These are phyloP conservation scores for Bathynomus jamesi DNA, from an alignment of 1,140 invertebrate species.

Conservation along the genomic window DNA sequence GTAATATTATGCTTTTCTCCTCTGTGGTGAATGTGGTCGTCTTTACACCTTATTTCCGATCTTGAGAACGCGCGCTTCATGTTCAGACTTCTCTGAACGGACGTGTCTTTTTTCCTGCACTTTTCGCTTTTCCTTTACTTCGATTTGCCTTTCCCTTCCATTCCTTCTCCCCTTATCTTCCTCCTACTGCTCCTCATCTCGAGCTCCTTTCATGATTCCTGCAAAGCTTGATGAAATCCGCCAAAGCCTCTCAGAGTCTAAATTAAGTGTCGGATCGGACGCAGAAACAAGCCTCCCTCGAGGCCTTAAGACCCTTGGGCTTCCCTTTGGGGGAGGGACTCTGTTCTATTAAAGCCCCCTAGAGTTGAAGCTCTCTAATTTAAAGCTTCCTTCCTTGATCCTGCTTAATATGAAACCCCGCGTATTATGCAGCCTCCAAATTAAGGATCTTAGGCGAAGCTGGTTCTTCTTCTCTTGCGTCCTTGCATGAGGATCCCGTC, in stretches of 20 bases:
- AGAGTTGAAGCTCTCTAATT: neutral
- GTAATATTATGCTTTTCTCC: too few relatives aligned
- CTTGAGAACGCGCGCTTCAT: too few relatives aligned
- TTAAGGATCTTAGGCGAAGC: neutral
- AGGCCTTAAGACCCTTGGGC: neutral
- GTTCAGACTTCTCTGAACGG: too few relatives aligned
- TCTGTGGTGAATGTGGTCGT: too few relatives aligned
- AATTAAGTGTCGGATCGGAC: constrained; percentile 1
- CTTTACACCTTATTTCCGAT: too few relatives aligned
- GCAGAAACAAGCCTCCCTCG: neutral
- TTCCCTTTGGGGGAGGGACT: neutral
- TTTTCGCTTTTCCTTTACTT: too few relatives aligned
- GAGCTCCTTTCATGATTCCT: neutral
- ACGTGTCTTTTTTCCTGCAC: too few relatives aligned
- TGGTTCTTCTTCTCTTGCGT: too few relatives aligned
- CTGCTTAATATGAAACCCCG: neutral
- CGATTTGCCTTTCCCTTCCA: neutral
- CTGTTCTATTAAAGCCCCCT: neutral
- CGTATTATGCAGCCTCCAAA: neutral
- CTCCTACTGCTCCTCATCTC: neutral
- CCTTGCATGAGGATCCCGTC: too few relatives aligned
- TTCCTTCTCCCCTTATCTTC: neutral
- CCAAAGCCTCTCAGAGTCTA: neutral
- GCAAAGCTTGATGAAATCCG: neutral
- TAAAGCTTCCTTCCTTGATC: neutral